A percentile compares a stretch with the other conserved stretches of the same genome.
These are phyloP conservation scores for Atherix ibis DNA, from an alignment of 2,888 invertebrate genomes.

Conservation along the genomic window DNA sequence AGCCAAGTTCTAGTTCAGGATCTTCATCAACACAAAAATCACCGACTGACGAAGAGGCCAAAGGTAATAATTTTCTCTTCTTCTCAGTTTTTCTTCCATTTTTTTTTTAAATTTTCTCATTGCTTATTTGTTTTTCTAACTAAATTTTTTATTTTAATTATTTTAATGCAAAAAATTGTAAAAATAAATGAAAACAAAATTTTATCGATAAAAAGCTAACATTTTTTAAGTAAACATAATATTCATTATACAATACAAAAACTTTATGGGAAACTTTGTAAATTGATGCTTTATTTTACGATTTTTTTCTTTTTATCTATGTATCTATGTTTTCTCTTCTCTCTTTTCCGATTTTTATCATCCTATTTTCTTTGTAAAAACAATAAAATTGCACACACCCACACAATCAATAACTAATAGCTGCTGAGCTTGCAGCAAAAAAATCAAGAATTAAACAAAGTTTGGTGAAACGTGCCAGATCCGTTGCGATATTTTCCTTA, in stretches of 20 bases:
- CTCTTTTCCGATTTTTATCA: neutral
- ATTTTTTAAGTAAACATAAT: no score
- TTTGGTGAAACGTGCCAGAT: conserved; percentile 66
- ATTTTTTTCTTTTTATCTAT: neutral
- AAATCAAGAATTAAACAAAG: conserved; percentile 57
- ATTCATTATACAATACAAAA: no score
- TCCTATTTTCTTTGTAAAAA: conserved; percentile 1
- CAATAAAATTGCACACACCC: no score
- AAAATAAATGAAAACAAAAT: no score
- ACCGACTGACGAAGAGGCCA: conserved; percentile 38
- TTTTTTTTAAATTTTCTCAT: no score
- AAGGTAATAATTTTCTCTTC: conserved; percentile 37
- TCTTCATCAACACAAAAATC: conserved; percentile 12
- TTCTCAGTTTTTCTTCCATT: neutral
- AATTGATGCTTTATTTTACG: conserved; percentile 30
- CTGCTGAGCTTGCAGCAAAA: conserved; percentile 45
- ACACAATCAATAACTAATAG: conserved; percentile 14
- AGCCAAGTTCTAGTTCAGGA: conserved; percentile 18
- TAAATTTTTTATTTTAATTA: no score
- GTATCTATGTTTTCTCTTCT: neutral
- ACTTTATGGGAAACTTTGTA: no score
- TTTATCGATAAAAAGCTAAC: no score
- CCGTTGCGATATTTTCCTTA: conserved; percentile 72
- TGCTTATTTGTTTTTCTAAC: no score
- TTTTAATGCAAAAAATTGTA: no score